Evolutionary conservation across 2,797 vertebrate species (phyloP).

Genomic region (Enteromius anoplus): DNA sequence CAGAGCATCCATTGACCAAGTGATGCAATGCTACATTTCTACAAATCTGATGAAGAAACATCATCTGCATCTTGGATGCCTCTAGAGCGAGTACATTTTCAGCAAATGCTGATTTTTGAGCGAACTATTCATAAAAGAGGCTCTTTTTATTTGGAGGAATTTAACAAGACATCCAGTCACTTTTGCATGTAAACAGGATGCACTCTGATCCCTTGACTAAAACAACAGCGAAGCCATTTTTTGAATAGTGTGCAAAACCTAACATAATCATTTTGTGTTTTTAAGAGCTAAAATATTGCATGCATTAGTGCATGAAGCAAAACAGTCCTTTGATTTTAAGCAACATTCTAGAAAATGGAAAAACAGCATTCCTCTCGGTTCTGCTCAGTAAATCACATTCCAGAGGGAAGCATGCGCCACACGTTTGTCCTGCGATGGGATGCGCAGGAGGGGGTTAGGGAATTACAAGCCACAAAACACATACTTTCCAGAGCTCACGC

Average conservation of each 20-base stretch:
- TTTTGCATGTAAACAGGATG: background rate
- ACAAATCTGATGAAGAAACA: background rate
- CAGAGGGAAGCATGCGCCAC: conserved; percentile 32
- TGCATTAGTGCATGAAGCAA: background rate
- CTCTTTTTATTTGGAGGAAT: background rate
- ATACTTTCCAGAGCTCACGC: conserved; percentile 70
- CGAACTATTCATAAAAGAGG: background rate
- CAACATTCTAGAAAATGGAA: conserved; percentile 7
- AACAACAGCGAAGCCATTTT: background rate
- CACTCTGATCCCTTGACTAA: background rate
- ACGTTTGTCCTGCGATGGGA: conserved; percentile 42
- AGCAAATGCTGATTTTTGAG: background rate
- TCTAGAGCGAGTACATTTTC: background rate
- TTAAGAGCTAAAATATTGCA: background rate
- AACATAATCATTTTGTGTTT: background rate
- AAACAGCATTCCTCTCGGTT: conserved; percentile 51
- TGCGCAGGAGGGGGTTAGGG: conserved; percentile 59
- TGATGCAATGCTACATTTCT: background rate
- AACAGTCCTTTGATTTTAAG: background rate
- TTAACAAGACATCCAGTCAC: background rate
- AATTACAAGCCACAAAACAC: conserved; percentile 68
- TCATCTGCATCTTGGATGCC: background rate
- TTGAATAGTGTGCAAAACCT: background rate
- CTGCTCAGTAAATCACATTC: conserved; percentile 42
- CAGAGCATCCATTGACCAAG: background rate